These are phyloP conservation scores for Strigamia transsilvanica DNA, from an alignment of 2,888 invertebrate genomes.

Conservation along the genomic window DNA sequence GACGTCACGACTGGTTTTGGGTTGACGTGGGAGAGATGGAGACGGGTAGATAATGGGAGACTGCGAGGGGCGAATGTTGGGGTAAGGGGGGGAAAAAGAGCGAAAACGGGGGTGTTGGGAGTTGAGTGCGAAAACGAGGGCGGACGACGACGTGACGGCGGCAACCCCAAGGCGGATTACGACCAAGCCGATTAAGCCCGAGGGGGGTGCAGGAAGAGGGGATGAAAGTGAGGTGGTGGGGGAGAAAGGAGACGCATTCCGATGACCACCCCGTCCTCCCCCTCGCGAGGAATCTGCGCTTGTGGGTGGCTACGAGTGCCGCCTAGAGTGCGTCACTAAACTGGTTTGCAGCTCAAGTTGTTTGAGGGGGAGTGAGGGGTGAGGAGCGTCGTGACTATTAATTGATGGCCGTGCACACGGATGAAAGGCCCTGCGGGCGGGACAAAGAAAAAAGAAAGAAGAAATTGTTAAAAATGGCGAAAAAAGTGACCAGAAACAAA, in stretches of 20 bases:
- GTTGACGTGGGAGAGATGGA: background rate
- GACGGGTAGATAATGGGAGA: background rate
- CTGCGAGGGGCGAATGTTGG: background rate
- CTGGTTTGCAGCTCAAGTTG: constrained; percentile 21
- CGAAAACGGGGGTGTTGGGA: background rate
- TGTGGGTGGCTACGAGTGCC: constrained; percentile 48
- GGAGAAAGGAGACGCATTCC: constrained; percentile 39
- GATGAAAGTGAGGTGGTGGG: constrained; percentile 12
- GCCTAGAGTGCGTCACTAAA: constrained; percentile 45
- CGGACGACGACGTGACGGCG: constrained; percentile 46
- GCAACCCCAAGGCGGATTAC: constrained; percentile 46
- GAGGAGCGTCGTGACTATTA: constrained; percentile 47
- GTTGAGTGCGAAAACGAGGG: constrained; percentile 36
- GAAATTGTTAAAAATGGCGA: constrained; percentile 10
- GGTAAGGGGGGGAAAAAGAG: background rate
- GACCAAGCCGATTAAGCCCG: constrained; percentile 45
- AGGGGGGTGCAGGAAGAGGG: constrained; percentile 14
- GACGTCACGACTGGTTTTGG: constrained; percentile 9
- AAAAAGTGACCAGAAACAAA: constrained; percentile 16
- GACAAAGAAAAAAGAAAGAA: background rate
- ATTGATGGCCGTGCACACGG: constrained; percentile 41
- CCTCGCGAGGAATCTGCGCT: constrained; percentile 44
- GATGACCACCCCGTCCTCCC: constrained; percentile 45
- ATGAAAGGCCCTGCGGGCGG: constrained; percentile 34
- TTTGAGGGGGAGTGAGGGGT: background rate